Evolutionary conservation across 2,888 invertebrate species (phyloP), one percentile per base, ranked within the genome.

Genomic region (Sphecodes monilicornis): DNA sequence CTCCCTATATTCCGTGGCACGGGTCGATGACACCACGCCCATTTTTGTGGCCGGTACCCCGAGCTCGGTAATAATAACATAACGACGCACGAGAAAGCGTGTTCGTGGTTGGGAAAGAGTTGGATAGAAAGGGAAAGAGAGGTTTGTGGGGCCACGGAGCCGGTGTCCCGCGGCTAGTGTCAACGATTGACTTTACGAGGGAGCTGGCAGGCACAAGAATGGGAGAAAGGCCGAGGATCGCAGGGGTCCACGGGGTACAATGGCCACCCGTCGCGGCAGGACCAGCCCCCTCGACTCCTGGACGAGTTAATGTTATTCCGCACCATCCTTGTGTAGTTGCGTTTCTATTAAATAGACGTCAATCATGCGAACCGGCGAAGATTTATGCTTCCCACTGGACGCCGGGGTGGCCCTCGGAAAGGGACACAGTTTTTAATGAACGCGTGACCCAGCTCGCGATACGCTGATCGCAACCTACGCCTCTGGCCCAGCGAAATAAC

Each of bases 181-280:
- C 94, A 94, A 94, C 94, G 92, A 93, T 93, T 93, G 94, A 94
- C 91, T 94, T 94, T 94, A 94, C 93, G 94, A 94, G 93, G 92
- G 92, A 94, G 92, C 93, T 92, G 90, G 91, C 90, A 90, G 87
- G 89, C 87, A 90, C 83, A 85, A 90, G 91, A 92, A 91, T 91
- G 90, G 89, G 90, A 91, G 90, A 89, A 90, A 90, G 91, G 87
- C 88, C 83, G 87, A 81, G 90, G 87, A 89, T 91, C 91, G 92
- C 91, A 92, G 93, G 92, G 93, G 93, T 92, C 92, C 89, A 78
- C 86, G 86, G 80, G 86, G 87, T 84, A 94, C 94, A 94, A 94
- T 93, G 93, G 90, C 93, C 94, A 92, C 94, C 94, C 93, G 94
- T 92, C 90, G 94, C 81, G 94, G 85, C 82, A 90, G 90, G 93